Conservation (phyloP, 37 sponge, comb jelly and placozoan genomes). For the Crambe crambe region DNA sequence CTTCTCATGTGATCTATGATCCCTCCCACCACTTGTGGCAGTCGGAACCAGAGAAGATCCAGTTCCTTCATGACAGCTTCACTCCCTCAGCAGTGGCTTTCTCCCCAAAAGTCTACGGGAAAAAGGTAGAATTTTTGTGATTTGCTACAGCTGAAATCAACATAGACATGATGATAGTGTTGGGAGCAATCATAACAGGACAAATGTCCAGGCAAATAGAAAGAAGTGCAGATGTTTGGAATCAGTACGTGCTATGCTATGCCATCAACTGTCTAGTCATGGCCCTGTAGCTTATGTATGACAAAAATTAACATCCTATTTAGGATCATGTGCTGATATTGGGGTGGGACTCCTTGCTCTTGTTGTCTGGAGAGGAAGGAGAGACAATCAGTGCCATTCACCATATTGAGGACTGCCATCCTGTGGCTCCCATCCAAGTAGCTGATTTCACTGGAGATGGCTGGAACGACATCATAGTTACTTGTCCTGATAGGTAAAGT, state of each 20-base stretch:
- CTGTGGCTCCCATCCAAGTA: constrained; percentile 57
- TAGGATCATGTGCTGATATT: constrained; percentile 72
- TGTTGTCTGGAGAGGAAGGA: constrained; percentile 64
- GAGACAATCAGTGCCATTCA: background rate
- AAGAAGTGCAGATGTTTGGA: too few relatives aligned
- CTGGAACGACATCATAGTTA: constrained; percentile 76
- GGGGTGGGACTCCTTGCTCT: constrained; percentile 43
- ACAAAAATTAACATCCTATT: constrained; percentile 51
- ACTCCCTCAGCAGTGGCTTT: constrained; percentile 54
- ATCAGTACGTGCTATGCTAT: too few relatives aligned
- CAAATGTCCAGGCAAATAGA: too few relatives aligned
- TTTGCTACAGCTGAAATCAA: background rate
- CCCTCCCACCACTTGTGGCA: constrained; percentile 28
- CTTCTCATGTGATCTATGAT: constrained; percentile 56
- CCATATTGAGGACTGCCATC: constrained; percentile 51
- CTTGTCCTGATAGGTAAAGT: constrained; percentile 55
- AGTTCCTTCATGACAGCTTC: constrained; percentile 50
- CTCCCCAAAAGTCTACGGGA: constrained; percentile 37
- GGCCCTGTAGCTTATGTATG: background rate
- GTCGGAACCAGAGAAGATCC: constrained; percentile 7
- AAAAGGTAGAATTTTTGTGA: constrained; percentile 18
- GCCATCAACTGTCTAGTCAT: background rate
- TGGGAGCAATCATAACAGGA: background rate
- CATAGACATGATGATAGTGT: background rate
- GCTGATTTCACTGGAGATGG: constrained; percentile 81